phyloP scores from a whole-genome alignment of 2,888 invertebrate species.

The Theristus sp. region DNA sequence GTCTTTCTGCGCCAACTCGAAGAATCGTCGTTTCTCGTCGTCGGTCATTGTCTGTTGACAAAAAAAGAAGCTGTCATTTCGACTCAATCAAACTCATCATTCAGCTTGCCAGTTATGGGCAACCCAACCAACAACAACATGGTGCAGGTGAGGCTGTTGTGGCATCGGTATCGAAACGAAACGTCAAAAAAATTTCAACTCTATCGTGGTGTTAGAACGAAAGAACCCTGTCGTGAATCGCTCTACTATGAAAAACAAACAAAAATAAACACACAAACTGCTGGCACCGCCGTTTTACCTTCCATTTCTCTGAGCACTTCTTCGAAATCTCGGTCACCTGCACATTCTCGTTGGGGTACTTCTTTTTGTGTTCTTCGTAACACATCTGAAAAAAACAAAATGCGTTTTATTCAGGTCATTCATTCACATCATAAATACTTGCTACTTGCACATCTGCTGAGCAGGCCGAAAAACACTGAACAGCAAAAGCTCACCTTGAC shows the following conservation, averaged over 20 bases:
- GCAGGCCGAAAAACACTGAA: too few relatives aligned
- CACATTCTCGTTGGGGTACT: constrained; percentile 93
- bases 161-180: background rate
- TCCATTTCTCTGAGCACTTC: constrained; percentile 98
- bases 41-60: constrained; percentile 73
- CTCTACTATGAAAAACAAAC: too few relatives aligned
- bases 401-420: too few relatives aligned
- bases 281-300: too few relatives aligned
- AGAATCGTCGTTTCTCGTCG: constrained; percentile 93
- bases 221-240: too few relatives aligned
- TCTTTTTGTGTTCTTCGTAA: constrained; percentile 98
- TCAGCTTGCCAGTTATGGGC: too few relatives aligned
- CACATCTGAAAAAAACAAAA: constrained; percentile 55
- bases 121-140: too few relatives aligned
- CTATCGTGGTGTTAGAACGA: background rate
- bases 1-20: constrained; percentile 95
- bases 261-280: background rate
- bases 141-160: too few relatives aligned
- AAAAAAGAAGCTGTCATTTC: too few relatives aligned
- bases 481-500: constrained; percentile 53
- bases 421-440: too few relatives aligned
- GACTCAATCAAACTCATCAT: background rate
- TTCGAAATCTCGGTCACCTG: constrained; percentile 95
- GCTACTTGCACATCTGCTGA: too few relatives aligned
- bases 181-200: background rate